Evolutionary conservation across 2,888 invertebrate species (phyloP).

Genomic region (Pelosia muscerda): DNA sequence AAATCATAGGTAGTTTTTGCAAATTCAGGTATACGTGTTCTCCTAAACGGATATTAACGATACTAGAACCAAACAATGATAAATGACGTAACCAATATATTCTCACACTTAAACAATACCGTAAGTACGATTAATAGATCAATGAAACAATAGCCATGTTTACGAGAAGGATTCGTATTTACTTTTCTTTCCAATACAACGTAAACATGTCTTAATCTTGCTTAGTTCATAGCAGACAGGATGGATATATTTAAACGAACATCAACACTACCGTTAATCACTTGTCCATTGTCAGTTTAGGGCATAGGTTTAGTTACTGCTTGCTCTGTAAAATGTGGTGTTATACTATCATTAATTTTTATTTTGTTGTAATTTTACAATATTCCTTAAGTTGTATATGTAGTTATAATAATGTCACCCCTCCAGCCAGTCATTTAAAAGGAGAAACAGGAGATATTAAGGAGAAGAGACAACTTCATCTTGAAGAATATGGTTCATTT

Average conservation of each 20-base stretch:
- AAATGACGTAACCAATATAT: conserved; percentile 10
- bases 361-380: conserved; percentile 11
- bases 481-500: conserved; percentile 21
- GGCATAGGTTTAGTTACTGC: not conserved
- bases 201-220: conserved; percentile 12
- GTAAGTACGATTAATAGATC: conserved; percentile 7
- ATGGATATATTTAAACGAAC: conserved; percentile 13
- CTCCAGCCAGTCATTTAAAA: not conserved
- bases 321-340: not conserved
- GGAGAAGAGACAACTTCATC: conserved; percentile 28
- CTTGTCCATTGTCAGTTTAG: conserved; percentile 1
- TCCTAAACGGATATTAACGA: not conserved
- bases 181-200: conserved; percentile 19
- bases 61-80: not conserved
- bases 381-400: conserved; percentile 9
- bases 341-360: not conserved
- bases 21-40: too few species aligned
- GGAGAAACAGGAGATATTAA: conserved; percentile 21
- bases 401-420: not conserved
- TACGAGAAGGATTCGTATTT: conserved; percentile 26
- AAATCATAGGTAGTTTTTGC: not conserved
- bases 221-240: conserved; percentile 14
- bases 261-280: not conserved
- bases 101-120: conserved; percentile 11
- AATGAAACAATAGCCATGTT: conserved; percentile 39